Base-by-base conservation (phyloP, 2,888 invertebrate species). In the Celastrina argiolus region DNA sequence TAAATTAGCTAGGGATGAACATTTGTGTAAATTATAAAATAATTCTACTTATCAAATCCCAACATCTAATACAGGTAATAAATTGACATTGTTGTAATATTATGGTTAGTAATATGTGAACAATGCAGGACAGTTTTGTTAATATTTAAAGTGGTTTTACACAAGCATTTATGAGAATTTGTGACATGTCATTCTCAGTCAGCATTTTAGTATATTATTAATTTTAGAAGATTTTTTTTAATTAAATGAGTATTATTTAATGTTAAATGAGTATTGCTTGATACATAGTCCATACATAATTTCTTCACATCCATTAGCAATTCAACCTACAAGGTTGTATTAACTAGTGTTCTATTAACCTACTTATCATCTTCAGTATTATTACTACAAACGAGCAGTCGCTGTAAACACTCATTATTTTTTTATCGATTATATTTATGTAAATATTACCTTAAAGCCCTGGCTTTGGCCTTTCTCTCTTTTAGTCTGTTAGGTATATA, bases 401-500 rank as follows among this genome's bases (percentile, higher is more conserved):
- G 28, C 31, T 31, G 31, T n/a, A n/a, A n/a, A 31, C 16, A 28
- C n/a, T 58, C 28, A 16, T 8, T 16, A 31, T 31, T 31, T 31
- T 56, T 39, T 18, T 39, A 61, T 61, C 36, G 61, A 61, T 61
- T 61, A 18, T 18, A 36, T 39, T 34, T 5, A 39, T 6, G 61
- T 36, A 61, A 39, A 61, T 36, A 61, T 83, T 81, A 88, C 88
- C 92, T 92, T 69, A 92, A 76, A 63, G 93, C 94, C 80, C 93
- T 93, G 5, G 93, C 93, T 79, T 94, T 94, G 0, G 94, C 93
- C 72, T 93, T 91, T 69, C 96, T 92, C 74, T 97, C 96, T 74
- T 96, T 95, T 65, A 97, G 86, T 72, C 97, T 93, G 70, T 92
- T 92, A 58, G 90, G 91, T 74, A 94, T 92, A 69, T 96, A 95